Evolutionary conservation across 2,797 vertebrate species (phyloP).

Genomic region (Diglossa cyanea): DNA sequence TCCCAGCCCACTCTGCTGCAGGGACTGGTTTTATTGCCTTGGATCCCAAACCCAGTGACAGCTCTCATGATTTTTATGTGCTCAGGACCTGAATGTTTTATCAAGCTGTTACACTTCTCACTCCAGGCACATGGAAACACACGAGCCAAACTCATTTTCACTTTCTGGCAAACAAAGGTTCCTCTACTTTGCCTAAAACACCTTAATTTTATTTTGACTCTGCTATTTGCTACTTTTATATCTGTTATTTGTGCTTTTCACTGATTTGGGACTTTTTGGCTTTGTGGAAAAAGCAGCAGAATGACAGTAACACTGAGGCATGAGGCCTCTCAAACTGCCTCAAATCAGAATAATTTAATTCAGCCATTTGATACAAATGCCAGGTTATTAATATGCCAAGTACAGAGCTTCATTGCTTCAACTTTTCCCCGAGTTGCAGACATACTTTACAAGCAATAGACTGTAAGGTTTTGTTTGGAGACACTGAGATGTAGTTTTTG

Average conservation of each 20-base stretch:
- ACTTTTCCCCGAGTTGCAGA: not conserved
- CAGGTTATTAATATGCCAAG: not conserved
- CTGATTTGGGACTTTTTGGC: not conserved
- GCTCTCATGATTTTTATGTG: not conserved
- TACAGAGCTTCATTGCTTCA: not conserved
- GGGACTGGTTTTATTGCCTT: not conserved
- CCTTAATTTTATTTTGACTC: not conserved
- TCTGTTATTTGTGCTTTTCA: not conserved
- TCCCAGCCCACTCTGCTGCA: not conserved
- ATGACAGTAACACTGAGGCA: not conserved
- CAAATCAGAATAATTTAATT: not conserved
- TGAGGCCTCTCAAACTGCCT: not conserved
- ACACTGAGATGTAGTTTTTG: constrained; percentile 39
- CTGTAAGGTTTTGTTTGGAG: constrained; percentile 55
- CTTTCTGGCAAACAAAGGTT: not conserved
- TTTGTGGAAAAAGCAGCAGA: not conserved
- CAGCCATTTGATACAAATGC: not conserved
- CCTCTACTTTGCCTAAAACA: not conserved
- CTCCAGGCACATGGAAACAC: not conserved
- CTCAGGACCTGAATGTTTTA: not conserved
- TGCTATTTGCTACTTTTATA: not conserved
- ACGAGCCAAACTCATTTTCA: not conserved
- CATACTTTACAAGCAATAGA: constrained; percentile 10
- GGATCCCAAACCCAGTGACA: not conserved
- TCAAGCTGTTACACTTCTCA: not conserved